Evolutionary conservation across 1,140 invertebrate genomes (phyloP).

Genomic region (Meloidogyne floridensis): DNA sequence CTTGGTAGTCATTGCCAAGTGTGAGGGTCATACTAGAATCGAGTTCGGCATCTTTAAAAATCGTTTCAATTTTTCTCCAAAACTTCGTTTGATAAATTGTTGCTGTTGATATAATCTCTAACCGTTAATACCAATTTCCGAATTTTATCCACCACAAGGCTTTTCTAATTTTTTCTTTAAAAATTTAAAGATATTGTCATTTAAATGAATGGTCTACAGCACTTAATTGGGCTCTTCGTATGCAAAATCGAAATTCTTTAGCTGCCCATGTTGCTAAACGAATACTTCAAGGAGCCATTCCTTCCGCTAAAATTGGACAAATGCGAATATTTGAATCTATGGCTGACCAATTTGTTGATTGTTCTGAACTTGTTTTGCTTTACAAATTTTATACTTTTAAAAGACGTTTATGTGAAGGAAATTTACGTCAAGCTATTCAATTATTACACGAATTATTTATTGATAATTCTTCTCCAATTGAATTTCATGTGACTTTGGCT

Average conservation of each 20-base stretch:
- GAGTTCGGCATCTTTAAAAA: too few relatives aligned
- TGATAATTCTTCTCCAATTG: slow-evolving; percentile 34
- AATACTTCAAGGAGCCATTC: slow-evolving; percentile 25
- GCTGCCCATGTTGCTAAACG: slow-evolving; percentile 12
- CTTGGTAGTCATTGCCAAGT: too few relatives aligned
- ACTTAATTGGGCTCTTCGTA: slow-evolving; percentile 24
- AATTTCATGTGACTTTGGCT: slow-evolving; percentile 23
- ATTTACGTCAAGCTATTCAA: slow-evolving; percentile 26
- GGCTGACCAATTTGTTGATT: slow-evolving; percentile 26
- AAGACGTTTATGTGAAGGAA: slow-evolving; percentile 9
- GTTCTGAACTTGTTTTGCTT: slow-evolving; percentile 31
- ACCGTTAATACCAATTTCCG: too few relatives aligned
- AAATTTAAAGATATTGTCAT: slow-evolving; percentile 10
- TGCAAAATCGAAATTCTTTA: slow-evolving; percentile 10
- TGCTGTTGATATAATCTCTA: too few relatives aligned
- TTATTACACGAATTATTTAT: slow-evolving; percentile 31
- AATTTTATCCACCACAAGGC: too few relatives aligned
- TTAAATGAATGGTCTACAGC: slow-evolving; percentile 22
- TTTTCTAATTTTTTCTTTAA: neutral
- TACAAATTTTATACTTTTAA: slow-evolving; percentile 38
- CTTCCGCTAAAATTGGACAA: slow-evolving; percentile 10
- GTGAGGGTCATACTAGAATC: too few relatives aligned
- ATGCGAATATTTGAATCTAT: slow-evolving; percentile 35
- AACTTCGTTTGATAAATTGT: too few relatives aligned
- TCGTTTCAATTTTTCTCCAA: too few relatives aligned